Conservation (phyloP, 2,113 vertebrate genomes). For the Macrotis lagotis region DNA sequence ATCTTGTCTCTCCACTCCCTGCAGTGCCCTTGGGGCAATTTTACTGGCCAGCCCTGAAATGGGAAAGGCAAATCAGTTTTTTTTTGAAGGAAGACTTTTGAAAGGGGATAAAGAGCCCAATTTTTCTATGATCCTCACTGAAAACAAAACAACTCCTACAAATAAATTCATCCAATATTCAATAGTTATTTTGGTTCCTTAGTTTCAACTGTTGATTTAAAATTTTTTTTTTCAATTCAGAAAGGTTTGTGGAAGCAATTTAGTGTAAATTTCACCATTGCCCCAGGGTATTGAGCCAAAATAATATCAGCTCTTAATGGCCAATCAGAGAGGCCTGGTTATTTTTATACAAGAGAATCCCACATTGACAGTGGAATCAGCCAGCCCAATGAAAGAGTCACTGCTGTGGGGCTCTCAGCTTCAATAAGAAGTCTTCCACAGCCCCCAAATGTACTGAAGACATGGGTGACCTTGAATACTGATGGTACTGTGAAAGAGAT, state of each 20-base stretch:
- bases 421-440: slow-evolving; percentile 20
- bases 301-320: slow-evolving; percentile 39
- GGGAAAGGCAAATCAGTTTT: neutral
- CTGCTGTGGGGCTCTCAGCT: slow-evolving; percentile 2
- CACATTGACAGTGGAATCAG: neutral
- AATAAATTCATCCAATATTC: slow-evolving; percentile 18
- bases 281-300: slow-evolving; percentile 55
- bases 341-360: slow-evolving; percentile 38
- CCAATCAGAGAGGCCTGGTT: slow-evolving; percentile 22
- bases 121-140: slow-evolving; percentile 22
- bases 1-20: slow-evolving; percentile 35
- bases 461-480: slow-evolving; percentile 29
- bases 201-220: slow-evolving; percentile 49
- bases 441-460: neutral
- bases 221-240: neutral
- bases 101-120: neutral
- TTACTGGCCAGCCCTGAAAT: neutral
- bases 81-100: slow-evolving; percentile 2
- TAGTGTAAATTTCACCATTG: slow-evolving; percentile 53
- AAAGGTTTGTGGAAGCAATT: slow-evolving; percentile 59
- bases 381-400: neutral
- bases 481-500: slow-evolving; percentile 25
- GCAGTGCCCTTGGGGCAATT: slow-evolving; percentile 35
- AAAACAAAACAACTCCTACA: slow-evolving; percentile 40
- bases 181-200: slow-evolving; percentile 59